Conservation (phyloP, 2,888 invertebrate genomes). For the Agonum fuliginosum region DNA sequence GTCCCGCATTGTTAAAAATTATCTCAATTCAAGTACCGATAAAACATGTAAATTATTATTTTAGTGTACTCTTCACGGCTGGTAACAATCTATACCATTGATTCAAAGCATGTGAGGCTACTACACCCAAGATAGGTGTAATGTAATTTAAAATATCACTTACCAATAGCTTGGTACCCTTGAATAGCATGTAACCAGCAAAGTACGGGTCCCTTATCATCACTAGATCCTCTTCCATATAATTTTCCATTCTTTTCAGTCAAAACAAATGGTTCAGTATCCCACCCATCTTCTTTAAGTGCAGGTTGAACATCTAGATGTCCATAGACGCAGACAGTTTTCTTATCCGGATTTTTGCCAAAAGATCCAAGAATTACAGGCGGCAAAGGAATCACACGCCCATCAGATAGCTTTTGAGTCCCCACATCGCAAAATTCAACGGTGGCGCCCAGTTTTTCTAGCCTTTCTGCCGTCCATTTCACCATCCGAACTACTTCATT, state of each 20-base stretch:
- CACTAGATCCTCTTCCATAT: slow-evolving; percentile 91
- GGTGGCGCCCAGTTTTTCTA: slow-evolving; percentile 82
- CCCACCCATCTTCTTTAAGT: slow-evolving; percentile 90
- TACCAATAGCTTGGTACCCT: slow-evolving; percentile 83
- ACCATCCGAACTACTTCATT: slow-evolving; percentile 90
- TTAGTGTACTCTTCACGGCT: too few relatives aligned
- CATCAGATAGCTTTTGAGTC: slow-evolving; percentile 82
- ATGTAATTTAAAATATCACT: not conserved
- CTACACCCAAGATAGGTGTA: not conserved
- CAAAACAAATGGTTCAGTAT: slow-evolving; percentile 94
- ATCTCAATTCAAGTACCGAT: too few relatives aligned
- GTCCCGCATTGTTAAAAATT: too few relatives aligned
- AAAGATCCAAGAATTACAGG: slow-evolving; percentile 88
- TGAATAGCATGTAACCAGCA: slow-evolving; percentile 97
- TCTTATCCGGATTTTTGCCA: slow-evolving; percentile 89
- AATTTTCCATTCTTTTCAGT: slow-evolving; percentile 92
- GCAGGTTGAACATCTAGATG: slow-evolving; percentile 99
- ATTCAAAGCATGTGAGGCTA: not conserved
- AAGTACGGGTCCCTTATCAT: slow-evolving; percentile 96
- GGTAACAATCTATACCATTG: too few relatives aligned
- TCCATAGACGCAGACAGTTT: slow-evolving; percentile 95
- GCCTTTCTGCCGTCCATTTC: slow-evolving; percentile 83
- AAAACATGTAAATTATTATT: too few relatives aligned
- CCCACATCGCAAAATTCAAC: slow-evolving; percentile 87
- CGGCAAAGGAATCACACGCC: slow-evolving; percentile 84